Percentiles rank a stretch among this genome's conserved stretches.
phyloP scores from a whole-genome alignment of 2,888 invertebrate genomes.

The Ophion ventricosus region DNA sequence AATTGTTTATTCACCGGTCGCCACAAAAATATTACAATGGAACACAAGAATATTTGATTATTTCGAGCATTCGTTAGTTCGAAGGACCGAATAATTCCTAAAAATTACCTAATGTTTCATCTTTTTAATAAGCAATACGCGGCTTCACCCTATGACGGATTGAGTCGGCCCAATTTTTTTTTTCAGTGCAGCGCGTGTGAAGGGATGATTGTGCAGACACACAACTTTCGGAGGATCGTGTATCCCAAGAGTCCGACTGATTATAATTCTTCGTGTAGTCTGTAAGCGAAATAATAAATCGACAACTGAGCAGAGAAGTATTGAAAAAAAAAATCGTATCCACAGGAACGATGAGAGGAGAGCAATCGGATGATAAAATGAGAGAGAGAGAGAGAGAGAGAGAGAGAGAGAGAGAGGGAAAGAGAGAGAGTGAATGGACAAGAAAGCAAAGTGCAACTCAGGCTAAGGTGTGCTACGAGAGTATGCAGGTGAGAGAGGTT shows the following conservation, averaged over 20 bases:
- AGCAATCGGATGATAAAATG: slow-evolving; percentile 51
- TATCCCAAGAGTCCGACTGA: not conserved
- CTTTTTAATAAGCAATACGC: too few relatives aligned
- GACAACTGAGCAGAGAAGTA: slow-evolving; percentile 23
- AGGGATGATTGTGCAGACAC: not conserved
- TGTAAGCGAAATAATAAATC: slow-evolving; percentile 69
- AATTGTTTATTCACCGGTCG: too few relatives aligned
- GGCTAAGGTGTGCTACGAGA: slow-evolving; percentile 20
- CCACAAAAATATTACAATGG: too few relatives aligned
- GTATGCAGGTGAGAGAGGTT: slow-evolving; percentile 62
- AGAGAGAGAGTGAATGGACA: slow-evolving; percentile 21
- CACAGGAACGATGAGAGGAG: slow-evolving; percentile 48
- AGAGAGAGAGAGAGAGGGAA: not conserved
- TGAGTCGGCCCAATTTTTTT: too few relatives aligned
- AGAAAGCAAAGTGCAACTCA: slow-evolving; percentile 48
- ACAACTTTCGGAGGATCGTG: not conserved
- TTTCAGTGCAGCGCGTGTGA: too few relatives aligned
- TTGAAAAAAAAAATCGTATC: slow-evolving; percentile 16
- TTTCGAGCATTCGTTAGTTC: too few relatives aligned
- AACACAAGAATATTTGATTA: too few relatives aligned
- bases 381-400: not conserved
- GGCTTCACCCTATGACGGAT: too few relatives aligned
- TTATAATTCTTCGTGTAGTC: not conserved
- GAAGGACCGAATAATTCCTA: too few relatives aligned
- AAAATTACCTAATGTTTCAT: too few relatives aligned